Conservation (phyloP, 92 coral and sea anemone species). For the Pocillopora meandrina region DNA sequence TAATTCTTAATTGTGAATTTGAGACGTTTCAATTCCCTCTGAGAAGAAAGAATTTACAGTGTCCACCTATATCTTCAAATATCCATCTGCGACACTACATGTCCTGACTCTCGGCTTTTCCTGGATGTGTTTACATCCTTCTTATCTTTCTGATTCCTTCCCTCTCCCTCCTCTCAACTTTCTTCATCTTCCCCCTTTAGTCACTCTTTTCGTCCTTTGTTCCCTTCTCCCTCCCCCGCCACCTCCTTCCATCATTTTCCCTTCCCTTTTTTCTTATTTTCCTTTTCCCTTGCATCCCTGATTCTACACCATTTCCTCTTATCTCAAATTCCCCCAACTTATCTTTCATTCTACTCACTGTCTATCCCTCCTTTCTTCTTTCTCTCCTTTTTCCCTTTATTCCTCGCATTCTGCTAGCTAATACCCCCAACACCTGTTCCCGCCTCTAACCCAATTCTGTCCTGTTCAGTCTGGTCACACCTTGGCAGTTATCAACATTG, state of each 20-base stretch:
- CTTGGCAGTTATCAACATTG: slow-evolving; percentile 92
- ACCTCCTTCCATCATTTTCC: no score
- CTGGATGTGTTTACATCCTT: no score
- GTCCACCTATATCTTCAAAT: no score
- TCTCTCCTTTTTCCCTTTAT: neutral
- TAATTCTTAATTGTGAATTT: no score
- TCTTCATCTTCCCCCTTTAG: neutral
- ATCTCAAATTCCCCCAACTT: no score
- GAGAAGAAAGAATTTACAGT: no score
- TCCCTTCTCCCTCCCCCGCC: neutral
- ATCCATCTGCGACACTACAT: no score
- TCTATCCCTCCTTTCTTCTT: neutral
- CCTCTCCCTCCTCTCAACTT: no score
- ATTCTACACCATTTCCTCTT: no score
- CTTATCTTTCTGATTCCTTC: neutral
- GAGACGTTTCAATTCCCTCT: no score
- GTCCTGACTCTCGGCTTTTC: no score
- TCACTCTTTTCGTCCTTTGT: neutral
- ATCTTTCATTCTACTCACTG: no score
- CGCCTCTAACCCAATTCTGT: neutral
- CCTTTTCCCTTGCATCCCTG: neutral
- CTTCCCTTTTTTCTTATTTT: neutral
- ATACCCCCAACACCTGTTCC: neutral
- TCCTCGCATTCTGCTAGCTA: neutral
- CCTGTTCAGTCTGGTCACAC: slow-evolving; percentile 55